These are phyloP conservation scores for Lasioglossum figueresi DNA, from an alignment of 2,888 invertebrate species.

Conservation along the genomic window DNA sequence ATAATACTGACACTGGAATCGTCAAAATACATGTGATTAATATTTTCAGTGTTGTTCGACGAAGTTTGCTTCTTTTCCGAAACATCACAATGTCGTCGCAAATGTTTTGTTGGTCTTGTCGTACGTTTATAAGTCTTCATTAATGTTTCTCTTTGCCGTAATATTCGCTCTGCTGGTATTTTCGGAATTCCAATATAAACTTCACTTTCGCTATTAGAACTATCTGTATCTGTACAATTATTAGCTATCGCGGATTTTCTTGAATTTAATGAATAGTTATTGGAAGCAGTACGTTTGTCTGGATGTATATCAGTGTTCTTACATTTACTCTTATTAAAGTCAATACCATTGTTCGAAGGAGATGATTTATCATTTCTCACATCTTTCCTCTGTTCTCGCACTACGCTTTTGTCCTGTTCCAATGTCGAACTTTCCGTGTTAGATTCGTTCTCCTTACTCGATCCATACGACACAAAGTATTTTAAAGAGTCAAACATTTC, in stretches of 20 bases:
- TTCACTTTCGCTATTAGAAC: constrained; percentile 64
- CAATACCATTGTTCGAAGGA: not conserved
- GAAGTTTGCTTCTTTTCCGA: not conserved
- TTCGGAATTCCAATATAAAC: constrained; percentile 70
- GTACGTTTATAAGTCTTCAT: constrained; percentile 37
- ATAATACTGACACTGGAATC: constrained; percentile 72
- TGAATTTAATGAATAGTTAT: not conserved
- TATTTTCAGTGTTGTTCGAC: not conserved
- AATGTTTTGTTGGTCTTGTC: constrained; percentile 13
- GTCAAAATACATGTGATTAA: constrained; percentile 7
- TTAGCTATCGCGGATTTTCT: not conserved
- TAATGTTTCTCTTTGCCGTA: constrained; percentile 26
- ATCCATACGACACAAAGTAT: constrained; percentile 66
- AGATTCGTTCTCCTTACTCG: constrained; percentile 6
- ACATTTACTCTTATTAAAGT: not conserved
- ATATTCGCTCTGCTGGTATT: constrained; percentile 54
- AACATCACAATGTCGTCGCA: not conserved
- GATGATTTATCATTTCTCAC: not conserved
- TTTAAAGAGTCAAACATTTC: constrained; percentile 74
- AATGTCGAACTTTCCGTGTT: not conserved
- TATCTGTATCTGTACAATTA: not conserved
- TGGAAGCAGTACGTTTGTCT: not conserved
- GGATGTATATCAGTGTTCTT: not conserved
- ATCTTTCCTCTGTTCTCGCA: not conserved
- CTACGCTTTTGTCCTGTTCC: not conserved